Conservation (phyloP, 2,113 vertebrate genomes). For the Danionella cerebrum region DNA sequence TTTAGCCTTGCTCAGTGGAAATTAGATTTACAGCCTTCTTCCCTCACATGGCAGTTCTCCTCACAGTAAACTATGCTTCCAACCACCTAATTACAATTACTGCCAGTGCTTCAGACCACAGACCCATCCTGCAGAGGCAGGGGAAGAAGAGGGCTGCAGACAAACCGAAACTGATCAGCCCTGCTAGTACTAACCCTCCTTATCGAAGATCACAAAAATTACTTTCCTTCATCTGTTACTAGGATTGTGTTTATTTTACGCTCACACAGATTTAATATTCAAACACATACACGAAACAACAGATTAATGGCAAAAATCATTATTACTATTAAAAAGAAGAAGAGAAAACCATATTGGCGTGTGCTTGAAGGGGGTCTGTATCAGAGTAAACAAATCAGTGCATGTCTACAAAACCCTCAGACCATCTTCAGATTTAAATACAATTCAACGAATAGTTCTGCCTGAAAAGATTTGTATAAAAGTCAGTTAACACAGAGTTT, state of each 20-base stretch:
- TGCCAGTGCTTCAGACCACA: neutral
- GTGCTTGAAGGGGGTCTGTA: conserved; percentile 37
- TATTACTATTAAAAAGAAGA: too few relatives aligned
- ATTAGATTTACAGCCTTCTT: conserved; percentile 21
- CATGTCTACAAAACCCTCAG: conserved; percentile 17
- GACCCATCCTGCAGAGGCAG: neutral
- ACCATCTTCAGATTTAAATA: neutral
- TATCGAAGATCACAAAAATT: too few relatives aligned
- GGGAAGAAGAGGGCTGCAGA: neutral
- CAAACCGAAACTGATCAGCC: neutral
- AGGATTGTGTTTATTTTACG: too few relatives aligned
- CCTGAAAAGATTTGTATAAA: too few relatives aligned
- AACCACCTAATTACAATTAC: neutral
- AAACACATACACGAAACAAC: too few relatives aligned
- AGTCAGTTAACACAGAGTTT: too few relatives aligned
- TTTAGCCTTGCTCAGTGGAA: conserved; percentile 23
- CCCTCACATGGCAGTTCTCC: neutral
- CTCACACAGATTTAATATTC: too few relatives aligned
- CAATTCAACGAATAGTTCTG: neutral
- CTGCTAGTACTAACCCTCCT: too few relatives aligned
- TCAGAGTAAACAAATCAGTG: conserved; percentile 18
- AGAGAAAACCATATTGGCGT: too few relatives aligned
- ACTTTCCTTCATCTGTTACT: conserved; percentile 8
- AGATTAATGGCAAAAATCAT: too few relatives aligned
- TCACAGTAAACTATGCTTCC: neutral